Percentiles rank a stretch among this genome's conserved stretches.
These are phyloP conservation scores for Orthosia gothica DNA, from an alignment of 2,888 invertebrate genomes.

Conservation along the genomic window DNA sequence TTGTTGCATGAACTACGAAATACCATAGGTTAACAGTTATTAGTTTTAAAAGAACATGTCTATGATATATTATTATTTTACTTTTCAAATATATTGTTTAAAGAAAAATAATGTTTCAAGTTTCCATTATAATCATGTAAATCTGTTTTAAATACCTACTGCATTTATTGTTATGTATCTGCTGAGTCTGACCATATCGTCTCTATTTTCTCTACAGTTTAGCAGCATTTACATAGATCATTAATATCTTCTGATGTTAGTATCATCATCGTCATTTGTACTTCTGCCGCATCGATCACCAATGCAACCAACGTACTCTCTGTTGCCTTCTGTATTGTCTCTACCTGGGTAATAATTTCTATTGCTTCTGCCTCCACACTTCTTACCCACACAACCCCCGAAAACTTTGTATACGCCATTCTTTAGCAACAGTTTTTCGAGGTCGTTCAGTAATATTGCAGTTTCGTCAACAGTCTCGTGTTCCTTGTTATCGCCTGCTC, in stretches of 20 bases:
- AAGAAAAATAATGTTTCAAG: not conserved
- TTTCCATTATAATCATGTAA: no score
- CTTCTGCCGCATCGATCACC: slow-evolving; percentile 1
- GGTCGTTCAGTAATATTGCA: slow-evolving; percentile 8
- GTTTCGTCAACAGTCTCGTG: not conserved
- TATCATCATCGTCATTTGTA: not conserved
- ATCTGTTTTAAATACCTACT: not conserved
- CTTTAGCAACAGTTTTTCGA: slow-evolving; percentile 19
- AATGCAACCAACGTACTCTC: slow-evolving; percentile 7
- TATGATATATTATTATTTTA: no score
- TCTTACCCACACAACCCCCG: slow-evolving; percentile 18
- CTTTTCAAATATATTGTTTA: not conserved
- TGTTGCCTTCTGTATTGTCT: not conserved
- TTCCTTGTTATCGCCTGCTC: slow-evolving; percentile 9
- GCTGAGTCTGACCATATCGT: not conserved
- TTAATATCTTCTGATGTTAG: not conserved
- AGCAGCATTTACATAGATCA: not conserved
- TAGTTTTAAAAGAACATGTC: no score
- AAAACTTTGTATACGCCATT: slow-evolving; percentile 25
- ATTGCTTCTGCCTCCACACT: not conserved
- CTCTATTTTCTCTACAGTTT: not conserved
- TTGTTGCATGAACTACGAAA: no score
- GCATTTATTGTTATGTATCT: not conserved
- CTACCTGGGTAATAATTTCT: not conserved
- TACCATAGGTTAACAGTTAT: no score